Evolutionary conservation across 2,113 vertebrate genomes (phyloP).

Genomic region (Mellivora capensis): DNA sequence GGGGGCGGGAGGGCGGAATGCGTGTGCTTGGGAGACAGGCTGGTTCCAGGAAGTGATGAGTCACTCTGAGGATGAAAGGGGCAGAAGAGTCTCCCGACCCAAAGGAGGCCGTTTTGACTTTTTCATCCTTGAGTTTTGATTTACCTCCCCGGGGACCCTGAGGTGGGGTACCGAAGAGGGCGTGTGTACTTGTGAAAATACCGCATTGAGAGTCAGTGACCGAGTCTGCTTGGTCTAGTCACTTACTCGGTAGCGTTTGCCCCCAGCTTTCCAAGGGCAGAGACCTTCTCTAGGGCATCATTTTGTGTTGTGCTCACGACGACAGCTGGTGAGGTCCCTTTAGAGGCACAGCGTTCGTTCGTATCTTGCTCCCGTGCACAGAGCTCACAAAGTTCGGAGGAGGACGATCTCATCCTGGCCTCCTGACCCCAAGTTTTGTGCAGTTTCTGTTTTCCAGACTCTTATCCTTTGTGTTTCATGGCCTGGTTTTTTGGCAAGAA

Average conservation of each 20-base stretch:
- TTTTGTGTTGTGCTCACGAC: accelerated
- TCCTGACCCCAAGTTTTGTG: background rate
- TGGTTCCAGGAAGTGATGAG: background rate
- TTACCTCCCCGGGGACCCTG: background rate
- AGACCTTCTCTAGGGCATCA: background rate
- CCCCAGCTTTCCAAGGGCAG: background rate
- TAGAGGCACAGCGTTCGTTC: background rate
- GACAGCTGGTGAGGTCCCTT: background rate
- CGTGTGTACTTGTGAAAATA: background rate
- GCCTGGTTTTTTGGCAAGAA: background rate
- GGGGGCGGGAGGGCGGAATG: background rate
- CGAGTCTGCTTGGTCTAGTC: background rate
- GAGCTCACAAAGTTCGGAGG: background rate
- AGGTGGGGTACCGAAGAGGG: background rate
- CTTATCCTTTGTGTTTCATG: background rate
- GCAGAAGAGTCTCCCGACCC: background rate
- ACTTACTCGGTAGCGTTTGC: background rate
- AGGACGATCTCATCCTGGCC: background rate
- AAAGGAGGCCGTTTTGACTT: background rate
- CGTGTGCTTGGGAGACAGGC: accelerated
- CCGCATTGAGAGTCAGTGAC: accelerated
- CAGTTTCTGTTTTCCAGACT: background rate
- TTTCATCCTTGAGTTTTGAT: background rate
- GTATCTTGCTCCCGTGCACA: accelerated
- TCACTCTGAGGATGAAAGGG: background rate